A percentile compares a stretch with the other conserved stretches of the same genome.
Evolutionary conservation across 30 jellyfish, hydroid and myxozoan species (phyloP).

Genomic region (Rhopilema esculentum): DNA sequence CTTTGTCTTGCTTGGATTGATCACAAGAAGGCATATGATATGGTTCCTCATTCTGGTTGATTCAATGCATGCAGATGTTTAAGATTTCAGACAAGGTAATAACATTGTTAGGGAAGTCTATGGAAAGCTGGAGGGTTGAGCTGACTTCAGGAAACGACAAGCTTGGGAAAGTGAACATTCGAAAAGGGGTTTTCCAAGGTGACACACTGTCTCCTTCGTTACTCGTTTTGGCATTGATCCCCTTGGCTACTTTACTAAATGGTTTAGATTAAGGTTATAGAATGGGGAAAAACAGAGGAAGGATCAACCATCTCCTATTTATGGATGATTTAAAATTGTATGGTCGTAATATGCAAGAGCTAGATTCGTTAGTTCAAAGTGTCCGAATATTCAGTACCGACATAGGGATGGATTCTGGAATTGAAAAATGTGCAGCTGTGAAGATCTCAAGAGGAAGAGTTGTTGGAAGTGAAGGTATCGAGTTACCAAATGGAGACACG

Average conservation of each 20-base stretch:
- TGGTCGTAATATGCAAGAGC: slow-evolving; percentile 1
- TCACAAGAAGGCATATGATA: slow-evolving; percentile 38
- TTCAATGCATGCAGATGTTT: neutral
- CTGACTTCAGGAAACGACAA: slow-evolving; percentile 13
- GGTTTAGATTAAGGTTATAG: neutral
- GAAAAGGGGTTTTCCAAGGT: slow-evolving; percentile 25
- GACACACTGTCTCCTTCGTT: slow-evolving; percentile 8
- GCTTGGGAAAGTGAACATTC: neutral
- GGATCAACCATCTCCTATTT: slow-evolving; percentile 11
- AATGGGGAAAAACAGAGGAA: neutral
- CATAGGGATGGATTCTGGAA: neutral
- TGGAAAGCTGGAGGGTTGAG: slow-evolving; percentile 13
- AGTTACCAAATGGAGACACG: slow-evolving; percentile 12
- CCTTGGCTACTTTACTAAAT: slow-evolving; percentile 6
- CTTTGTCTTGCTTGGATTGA: slow-evolving; percentile 22
- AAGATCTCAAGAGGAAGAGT: neutral
- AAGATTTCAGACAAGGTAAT: slow-evolving; percentile 4
- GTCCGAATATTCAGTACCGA: neutral
- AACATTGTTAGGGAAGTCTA: neutral
- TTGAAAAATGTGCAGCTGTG: slow-evolving; percentile 1
- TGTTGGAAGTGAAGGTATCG: neutral
- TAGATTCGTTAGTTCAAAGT: slow-evolving; percentile 15
- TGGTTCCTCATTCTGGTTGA: slow-evolving; percentile 48
- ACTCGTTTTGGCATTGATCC: slow-evolving; percentile 2
- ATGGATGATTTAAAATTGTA: slow-evolving; percentile 45